Evolutionary conservation across 1,140 invertebrate genomes (phyloP).

Genomic region (Eciton burchellii): DNA sequence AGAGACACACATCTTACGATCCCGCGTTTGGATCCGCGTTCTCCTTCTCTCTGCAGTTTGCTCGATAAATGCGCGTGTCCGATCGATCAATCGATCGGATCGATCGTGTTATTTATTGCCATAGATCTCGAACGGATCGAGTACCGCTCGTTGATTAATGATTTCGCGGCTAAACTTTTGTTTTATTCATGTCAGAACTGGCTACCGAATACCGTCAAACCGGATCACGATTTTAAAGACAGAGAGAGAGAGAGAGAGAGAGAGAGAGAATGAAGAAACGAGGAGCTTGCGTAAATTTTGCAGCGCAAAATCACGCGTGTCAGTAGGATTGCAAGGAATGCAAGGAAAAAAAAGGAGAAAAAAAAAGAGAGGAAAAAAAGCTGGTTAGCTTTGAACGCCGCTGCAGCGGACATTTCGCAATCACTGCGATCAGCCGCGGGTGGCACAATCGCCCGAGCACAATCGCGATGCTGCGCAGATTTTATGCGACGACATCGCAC

Average conservation of each 20-base stretch:
- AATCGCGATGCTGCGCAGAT: not conserved
- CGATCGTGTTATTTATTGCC: constrained; percentile 3
- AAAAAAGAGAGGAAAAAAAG: too few relatives aligned
- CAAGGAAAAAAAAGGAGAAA: too few relatives aligned
- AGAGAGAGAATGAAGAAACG: not conserved
- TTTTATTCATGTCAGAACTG: not conserved
- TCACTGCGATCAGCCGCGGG: not conserved
- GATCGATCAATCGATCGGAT: not conserved
- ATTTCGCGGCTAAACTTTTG: not conserved
- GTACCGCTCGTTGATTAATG: not conserved
- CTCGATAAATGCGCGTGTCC: not conserved
- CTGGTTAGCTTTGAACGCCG: not conserved
- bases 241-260: too few relatives aligned
- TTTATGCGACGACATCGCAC: too few relatives aligned
- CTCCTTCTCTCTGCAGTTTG: not conserved
- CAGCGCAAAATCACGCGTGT: not conserved
- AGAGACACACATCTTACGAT: not conserved
- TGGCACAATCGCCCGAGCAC: not conserved
- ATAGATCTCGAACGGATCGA: not conserved
- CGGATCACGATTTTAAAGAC: not conserved
- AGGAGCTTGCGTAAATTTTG: too few relatives aligned
- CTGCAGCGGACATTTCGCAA: constrained; percentile 8
- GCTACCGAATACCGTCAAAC: not conserved
- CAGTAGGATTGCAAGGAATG: too few relatives aligned
- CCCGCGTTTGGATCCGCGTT: not conserved